Base-by-base conservation (phyloP, 1,140 invertebrate genomes). In the Drepana arcuata region DNA sequence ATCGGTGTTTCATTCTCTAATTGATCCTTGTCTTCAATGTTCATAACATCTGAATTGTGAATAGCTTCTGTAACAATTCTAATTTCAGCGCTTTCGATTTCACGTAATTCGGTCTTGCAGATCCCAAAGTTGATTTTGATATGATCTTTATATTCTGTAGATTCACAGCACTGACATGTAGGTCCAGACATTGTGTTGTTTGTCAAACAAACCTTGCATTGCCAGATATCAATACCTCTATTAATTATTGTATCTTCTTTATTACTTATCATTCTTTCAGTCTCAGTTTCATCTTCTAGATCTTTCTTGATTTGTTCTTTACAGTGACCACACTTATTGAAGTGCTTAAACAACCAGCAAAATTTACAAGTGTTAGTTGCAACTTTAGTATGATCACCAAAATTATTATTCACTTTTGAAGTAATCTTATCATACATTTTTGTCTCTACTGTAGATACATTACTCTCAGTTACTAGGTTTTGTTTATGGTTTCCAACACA, bases 321-420 rank as follows among this genome's bases (percentile, higher is more conserved):
- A 34, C 68, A 75, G 45, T 40, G 29, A 25, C 53, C 36, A 53
- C 65, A 71, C 44, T 53, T 52, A 1, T 35, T 46, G 13, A 31
- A 16, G 35, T 48, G 41, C 23, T 36, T 28, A 16, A 70, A 74
- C 25, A 74, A 14, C 57, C 67, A 74, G 16, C 70, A 74, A 30
- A 32, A 33, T 33, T 60, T 51, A 24, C 70, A 71, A 16, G n/a
- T 12, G 13, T 44, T 24, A 23, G 5, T 18, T 9, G 7, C 11
- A 11, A 14, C 5, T 2, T 33, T 18, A 5, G n/a, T 18, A 2
- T 32, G n/a, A n/a, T n/a, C n/a, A n/a, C n/a, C n/a, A n/a, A n/a
- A n/a, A n/a, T n/a, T n/a, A n/a, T n/a, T n/a, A n/a, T n/a, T n/a
- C n/a, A n/a, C n/a, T n/a, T n/a, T n/a, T n/a, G n/a, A n/a, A n/a